Base-by-base conservation (phyloP, 2,888 invertebrate species). In the Itoplectis maculator region DNA sequence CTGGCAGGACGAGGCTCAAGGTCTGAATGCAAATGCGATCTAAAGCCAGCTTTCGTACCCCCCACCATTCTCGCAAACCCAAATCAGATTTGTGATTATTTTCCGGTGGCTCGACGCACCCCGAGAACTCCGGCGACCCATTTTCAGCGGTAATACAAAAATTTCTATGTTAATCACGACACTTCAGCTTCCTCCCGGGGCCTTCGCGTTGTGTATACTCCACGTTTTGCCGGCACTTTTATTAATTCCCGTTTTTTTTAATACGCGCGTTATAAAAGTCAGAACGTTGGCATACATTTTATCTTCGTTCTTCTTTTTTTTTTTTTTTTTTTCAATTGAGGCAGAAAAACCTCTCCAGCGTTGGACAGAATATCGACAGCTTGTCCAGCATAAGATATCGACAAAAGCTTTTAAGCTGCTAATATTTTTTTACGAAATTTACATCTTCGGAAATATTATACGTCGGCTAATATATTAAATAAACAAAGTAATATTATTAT, bases 11-110 rank as follows among this genome's bases (percentile, higher is more conserved):
- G 18, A 42, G 40, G 15, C 42, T 56, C 54, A 42, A 15, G 23
- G 35, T 35, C 45, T 59, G 11, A 59, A 72, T 72, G 70, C 59
- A 59, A 72, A 72, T 72, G 59, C 29, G 59, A 42, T 72, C 15
- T 59, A 18, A 35, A 45, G 23, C 29, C 29, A 42, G 15, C 23
- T 45, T 59, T 42, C 70, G 54, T n/a, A 40, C 40, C 56, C 56
- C 29, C 54, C 13, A 23, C 2, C 8, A 18, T 11, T 23, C 13
- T n/a, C n/a, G 29, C 29, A 29, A 29, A 29, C 29, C 2, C 40
- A 37, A 61, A 61, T 61, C 61, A 59, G 45, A 72, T 72, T 72
- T 72, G 15, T 59, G 70, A 72, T 72, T 72, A 59, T 59, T 45
- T 59, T 59, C 70, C 7, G 7, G 45, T 23, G n/a, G 29, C 45